Evolutionary conservation across 2,113 vertebrate species (phyloP).

Genomic region (Takifugu flavidus): DNA sequence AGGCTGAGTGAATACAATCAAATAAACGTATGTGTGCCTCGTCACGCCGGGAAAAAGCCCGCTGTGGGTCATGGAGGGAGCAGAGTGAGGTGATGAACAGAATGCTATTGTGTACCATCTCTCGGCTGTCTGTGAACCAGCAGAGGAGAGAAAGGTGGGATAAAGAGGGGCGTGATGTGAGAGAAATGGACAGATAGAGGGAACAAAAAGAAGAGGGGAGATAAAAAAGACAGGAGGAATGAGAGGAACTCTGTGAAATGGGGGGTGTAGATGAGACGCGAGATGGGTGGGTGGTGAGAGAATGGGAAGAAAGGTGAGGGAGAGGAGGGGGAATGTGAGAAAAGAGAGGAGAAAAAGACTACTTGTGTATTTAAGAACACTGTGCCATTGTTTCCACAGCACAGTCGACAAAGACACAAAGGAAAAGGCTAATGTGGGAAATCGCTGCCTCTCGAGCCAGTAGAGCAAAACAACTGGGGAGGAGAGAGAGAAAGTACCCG

Average conservation of each 20-base stretch:
- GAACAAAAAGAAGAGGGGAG: constrained; percentile 17
- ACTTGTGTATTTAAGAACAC: constrained; percentile 49
- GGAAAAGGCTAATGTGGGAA: constrained; percentile 42
- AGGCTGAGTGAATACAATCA: constrained; percentile 38
- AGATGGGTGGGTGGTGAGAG: constrained; percentile 32
- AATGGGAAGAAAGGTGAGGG: constrained; percentile 49
- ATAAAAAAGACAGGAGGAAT: constrained; percentile 19
- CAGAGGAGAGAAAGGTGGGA: constrained; percentile 64
- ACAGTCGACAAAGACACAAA: constrained; percentile 43
- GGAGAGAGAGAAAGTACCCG: constrained; percentile 21
- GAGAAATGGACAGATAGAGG: constrained; percentile 56
- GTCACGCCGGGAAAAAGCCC: constrained; percentile 59
- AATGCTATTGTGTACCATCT: constrained; percentile 65
- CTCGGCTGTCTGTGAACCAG: constrained; percentile 65
- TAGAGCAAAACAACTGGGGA: constrained; percentile 4
- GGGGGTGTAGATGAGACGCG: constrained; percentile 47
- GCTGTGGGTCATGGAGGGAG: constrained; percentile 67
- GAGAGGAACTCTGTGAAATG: constrained; percentile 50
- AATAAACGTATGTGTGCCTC: constrained; percentile 9
- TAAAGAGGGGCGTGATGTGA: constrained; percentile 45
- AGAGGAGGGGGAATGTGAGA: constrained; percentile 42
- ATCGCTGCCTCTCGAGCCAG: constrained; percentile 38
- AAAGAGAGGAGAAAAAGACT: constrained; percentile 9
- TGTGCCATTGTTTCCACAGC: constrained; percentile 28
- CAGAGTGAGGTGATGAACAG: constrained; percentile 67